These are phyloP conservation scores for Strigamia maritima DNA, from an alignment of 2,888 invertebrate genomes.

Conservation along the genomic window DNA sequence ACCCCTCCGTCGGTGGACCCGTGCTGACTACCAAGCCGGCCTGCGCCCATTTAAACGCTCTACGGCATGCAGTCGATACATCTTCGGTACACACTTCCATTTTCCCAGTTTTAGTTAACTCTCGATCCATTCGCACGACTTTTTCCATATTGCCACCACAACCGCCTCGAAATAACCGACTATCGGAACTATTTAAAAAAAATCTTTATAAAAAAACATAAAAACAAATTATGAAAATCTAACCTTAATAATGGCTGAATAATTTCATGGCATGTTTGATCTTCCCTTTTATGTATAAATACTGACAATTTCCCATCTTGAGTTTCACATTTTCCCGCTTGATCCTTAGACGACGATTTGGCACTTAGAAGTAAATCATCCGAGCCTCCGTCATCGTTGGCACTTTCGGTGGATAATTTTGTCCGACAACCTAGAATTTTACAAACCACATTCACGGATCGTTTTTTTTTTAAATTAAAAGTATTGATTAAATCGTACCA, in stretches of 20 bases:
- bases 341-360: neutral
- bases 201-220: neutral
- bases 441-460: neutral
- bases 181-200: conserved; percentile 47
- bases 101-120: conserved; percentile 51
- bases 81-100: conserved; percentile 52
- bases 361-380: neutral
- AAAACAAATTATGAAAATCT: neutral
- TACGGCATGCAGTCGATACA: conserved; percentile 49
- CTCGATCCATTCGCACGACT: conserved; percentile 50
- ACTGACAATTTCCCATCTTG: conserved; percentile 50
- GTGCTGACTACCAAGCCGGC: conserved; percentile 52
- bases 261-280: conserved; percentile 51
- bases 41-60: conserved; percentile 53
- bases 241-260: conserved; percentile 48
- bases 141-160: conserved; percentile 50
- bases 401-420: neutral
- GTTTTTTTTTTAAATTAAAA: neutral
- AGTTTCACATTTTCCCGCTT: conserved; percentile 4
- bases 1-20: conserved; percentile 48
- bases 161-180: conserved; percentile 49
- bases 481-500: conserved; percentile 44
- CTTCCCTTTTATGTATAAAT: conserved; percentile 52
- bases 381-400: neutral
- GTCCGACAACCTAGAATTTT: conserved; percentile 13